A percentile compares a stretch with the other conserved stretches of the same genome.
Conservation (phyloP, 2,113 vertebrate genomes). For the Sturnira hondurensis region DNA sequence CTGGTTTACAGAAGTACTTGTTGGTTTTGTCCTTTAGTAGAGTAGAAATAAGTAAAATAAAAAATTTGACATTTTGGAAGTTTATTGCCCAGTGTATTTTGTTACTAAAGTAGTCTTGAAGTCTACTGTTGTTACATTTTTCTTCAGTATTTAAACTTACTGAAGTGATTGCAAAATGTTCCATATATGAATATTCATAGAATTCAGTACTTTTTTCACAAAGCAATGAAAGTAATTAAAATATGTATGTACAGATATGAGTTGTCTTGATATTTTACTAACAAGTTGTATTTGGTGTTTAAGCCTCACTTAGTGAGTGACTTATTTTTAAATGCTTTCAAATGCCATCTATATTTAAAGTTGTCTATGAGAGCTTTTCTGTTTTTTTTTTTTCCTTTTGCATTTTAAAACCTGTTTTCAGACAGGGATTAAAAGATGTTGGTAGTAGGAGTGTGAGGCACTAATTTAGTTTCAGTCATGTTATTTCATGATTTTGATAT, state of each 20-base stretch:
- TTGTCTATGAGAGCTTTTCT: constrained; percentile 25
- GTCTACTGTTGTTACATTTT: neutral
- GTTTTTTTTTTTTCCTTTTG: neutral
- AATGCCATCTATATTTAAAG: constrained; percentile 5
- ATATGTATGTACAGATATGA: constrained; percentile 65
- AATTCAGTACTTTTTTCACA: constrained; percentile 34
- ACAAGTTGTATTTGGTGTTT: constrained; percentile 63
- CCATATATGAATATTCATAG: constrained; percentile 20
- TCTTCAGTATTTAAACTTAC: constrained; percentile 38
- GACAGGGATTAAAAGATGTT: neutral
- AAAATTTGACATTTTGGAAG: constrained; percentile 19
- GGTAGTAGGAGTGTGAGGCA: constrained; percentile 14
- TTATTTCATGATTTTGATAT: constrained; percentile 48
- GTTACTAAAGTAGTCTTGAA: constrained; percentile 37
- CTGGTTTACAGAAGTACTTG: constrained; percentile 61
- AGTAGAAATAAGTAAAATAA: constrained; percentile 1
- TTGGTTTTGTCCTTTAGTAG: constrained; percentile 69
- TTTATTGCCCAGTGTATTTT: constrained; percentile 33
- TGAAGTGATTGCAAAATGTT: constrained; percentile 26
- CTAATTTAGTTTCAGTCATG: constrained; percentile 45
- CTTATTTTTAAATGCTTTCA: constrained; percentile 49
- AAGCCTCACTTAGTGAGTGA: constrained; percentile 38
- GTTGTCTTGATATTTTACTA: constrained; percentile 72
- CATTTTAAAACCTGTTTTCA: constrained; percentile 46
- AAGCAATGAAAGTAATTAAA: constrained; percentile 49